Percentiles rank a stretch among this genome's conserved stretches.
Evolutionary conservation across 35 echinoderm and acorn worm species (phyloP).

Genomic region (Chiridota heheva): DNA sequence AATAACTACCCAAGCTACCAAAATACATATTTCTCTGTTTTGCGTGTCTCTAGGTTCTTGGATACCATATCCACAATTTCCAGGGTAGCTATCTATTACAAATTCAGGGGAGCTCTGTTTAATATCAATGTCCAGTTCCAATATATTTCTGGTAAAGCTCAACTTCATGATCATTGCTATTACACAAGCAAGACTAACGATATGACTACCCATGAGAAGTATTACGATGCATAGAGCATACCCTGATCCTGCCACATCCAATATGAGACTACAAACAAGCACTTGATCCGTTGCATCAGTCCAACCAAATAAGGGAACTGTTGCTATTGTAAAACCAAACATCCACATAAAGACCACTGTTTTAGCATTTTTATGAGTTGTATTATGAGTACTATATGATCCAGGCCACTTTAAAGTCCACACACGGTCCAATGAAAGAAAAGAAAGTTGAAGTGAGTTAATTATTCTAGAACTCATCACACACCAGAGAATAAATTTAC

Average conservation of each 20-base stretch:
- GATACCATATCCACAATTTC: constrained; percentile 49
- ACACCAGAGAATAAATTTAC: constrained; percentile 89
- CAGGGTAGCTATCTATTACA: constrained; percentile 82
- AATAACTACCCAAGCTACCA: constrained; percentile 62
- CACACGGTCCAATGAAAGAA: constrained; percentile 74
- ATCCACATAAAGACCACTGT: constrained; percentile 84
- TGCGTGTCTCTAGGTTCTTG: constrained; percentile 73
- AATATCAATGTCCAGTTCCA: constrained; percentile 25
- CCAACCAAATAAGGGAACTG: constrained; percentile 77
- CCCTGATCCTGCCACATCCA: constrained; percentile 66
- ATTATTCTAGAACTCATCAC: constrained; percentile 79
- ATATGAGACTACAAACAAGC: constrained; percentile 59
- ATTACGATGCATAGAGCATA: constrained; percentile 77
- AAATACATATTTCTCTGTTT: constrained; percentile 69
- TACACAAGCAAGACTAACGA: constrained; percentile 49
- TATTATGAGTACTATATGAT: constrained; percentile 77
- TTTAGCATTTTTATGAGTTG: constrained; percentile 69
- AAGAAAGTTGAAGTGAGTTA: constrained; percentile 65
- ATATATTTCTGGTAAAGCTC: not conserved
- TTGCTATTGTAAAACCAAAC: constrained; percentile 76
- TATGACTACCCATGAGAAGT: constrained; percentile 63
- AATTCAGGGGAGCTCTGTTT: constrained; percentile 73
- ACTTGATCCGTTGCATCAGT: not conserved
- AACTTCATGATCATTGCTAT: constrained; percentile 64
- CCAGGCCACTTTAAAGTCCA: constrained; percentile 89